phyloP scores from a whole-genome alignment of 2,888 invertebrate species.

The Spisula solida region DNA sequence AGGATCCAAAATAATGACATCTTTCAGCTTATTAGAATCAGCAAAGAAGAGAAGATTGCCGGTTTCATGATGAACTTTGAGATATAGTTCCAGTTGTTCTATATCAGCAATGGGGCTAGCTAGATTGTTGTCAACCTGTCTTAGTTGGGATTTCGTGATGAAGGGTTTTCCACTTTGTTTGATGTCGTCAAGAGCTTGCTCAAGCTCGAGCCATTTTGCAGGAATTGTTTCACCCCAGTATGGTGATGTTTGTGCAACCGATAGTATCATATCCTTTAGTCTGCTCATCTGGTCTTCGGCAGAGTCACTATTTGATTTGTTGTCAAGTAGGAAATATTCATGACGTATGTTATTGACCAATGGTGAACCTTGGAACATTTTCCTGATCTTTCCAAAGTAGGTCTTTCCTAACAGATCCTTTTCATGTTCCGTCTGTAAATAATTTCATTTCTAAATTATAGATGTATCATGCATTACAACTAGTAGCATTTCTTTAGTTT shows the following conservation, averaged over 20 bases:
- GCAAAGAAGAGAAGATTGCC: conserved; percentile 57
- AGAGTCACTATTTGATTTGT: conserved; percentile 37
- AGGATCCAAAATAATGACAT: conserved; percentile 57
- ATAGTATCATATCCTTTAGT: conserved; percentile 44
- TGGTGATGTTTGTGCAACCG: conserved; percentile 46
- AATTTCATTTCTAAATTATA: not conserved
- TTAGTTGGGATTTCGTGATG: conserved; percentile 46
- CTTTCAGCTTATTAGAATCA: conserved; percentile 38
- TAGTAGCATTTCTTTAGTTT: not conserved
- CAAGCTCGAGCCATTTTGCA: conserved; percentile 64
- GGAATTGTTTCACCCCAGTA: conserved; percentile 62
- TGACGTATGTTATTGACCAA: conserved; percentile 43
- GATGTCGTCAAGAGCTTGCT: conserved; percentile 61
- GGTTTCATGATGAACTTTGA: conserved; percentile 52
- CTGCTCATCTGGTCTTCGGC: conserved; percentile 19
- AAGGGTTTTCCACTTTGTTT: conserved; percentile 41
- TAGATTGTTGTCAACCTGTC: conserved; percentile 41
- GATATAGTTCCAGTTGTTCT: conserved; percentile 55
- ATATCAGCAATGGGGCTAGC: conserved; percentile 55
- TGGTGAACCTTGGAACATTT: conserved; percentile 50
- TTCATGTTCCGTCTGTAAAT: conserved; percentile 26
- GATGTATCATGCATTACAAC: not conserved
- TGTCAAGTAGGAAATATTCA: conserved; percentile 57
- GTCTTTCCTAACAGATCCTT: conserved; percentile 24
- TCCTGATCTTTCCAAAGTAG: conserved; percentile 53